A percentile compares a stretch with the other conserved stretches of the same genome.
phyloP scores from a whole-genome alignment of 2,888 invertebrate species.

The Eilema sororculum region DNA sequence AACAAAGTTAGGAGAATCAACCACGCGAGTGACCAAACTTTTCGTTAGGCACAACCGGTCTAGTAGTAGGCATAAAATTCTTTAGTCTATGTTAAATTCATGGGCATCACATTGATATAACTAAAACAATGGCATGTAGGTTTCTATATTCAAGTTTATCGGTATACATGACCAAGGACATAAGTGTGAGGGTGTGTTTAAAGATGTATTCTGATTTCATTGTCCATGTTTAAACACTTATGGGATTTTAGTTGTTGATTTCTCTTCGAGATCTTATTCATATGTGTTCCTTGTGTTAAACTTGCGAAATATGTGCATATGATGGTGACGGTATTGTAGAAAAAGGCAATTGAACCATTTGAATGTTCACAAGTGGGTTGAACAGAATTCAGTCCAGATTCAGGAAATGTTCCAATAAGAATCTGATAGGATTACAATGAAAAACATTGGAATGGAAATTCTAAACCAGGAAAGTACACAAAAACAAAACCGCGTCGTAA shows the following conservation, averaged over 20 bases:
- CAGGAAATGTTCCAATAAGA: constrained; percentile 15
- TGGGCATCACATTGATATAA: not conserved
- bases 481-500: constrained; percentile 6
- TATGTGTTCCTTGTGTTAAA: constrained; percentile 17
- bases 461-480: not conserved
- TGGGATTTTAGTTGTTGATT: not conserved
- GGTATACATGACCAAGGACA: not conserved
- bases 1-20: not conserved
- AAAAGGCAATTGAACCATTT: constrained; percentile 34
- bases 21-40: not conserved
- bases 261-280: not conserved
- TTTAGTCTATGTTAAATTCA: not conserved
- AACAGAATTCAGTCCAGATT: not conserved
- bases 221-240: not conserved
- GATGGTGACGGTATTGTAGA: constrained; percentile 40
- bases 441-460: not conserved
- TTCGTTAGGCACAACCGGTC: not conserved
- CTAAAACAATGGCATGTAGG: not conserved
- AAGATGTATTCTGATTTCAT: too few species aligned
- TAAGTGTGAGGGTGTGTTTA: too few species aligned
- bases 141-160: not conserved
- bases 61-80: not conserved
- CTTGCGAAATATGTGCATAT: constrained; percentile 26
- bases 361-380: not conserved
- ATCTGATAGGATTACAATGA: not conserved